Base-by-base conservation (phyloP, 2,888 invertebrate species). In the Sisyra nigra region DNA sequence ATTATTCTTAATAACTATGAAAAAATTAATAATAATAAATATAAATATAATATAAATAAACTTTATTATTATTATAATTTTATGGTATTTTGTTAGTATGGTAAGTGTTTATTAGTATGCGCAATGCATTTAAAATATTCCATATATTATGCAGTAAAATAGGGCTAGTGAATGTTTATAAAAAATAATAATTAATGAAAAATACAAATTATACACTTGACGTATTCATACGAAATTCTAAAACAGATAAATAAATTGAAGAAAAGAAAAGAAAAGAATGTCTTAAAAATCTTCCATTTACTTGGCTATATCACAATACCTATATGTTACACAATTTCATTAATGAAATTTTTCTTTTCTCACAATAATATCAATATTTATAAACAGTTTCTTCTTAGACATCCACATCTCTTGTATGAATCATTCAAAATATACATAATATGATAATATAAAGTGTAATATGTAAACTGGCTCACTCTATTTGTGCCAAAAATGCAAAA, bases 141-240 rank as follows among this genome's bases (percentile, higher is more conserved):
- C 60, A 55, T 52, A 24, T 24, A 24, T 24, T 24, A 43, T 43
- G 37, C 43, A 38, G 58, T 56, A 56, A 57, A 53, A 56, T 60
- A 60, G 58, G 60, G 60, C 60, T 61, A 61, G 61, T 60, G 60
- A 60, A 57, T 58, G 58, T 59, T 54, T 60, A 56, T 57, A 57
- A 58, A 51, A 53, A 55, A 54, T 57, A 55, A 58, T 57, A 56
- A 54, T 57, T 47, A 51, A 52, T 53, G 44, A 48, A 47, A 48
- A 45, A 24, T 52, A 59, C 58, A 24, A 24, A 24, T 24, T 5
- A 24, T 24, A 24, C 24, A 24, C 24, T 24, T 24, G 24, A 24
- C 24, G 7, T 24, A 24, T 24, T 3, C 24, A 24, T 24, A 24
- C 24, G 7, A 24, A 24, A 24, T 24, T 7, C 24, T 24, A 24